phyloP scores from a whole-genome alignment of 1,140 invertebrate genomes.

The Littorina saxatilis region DNA sequence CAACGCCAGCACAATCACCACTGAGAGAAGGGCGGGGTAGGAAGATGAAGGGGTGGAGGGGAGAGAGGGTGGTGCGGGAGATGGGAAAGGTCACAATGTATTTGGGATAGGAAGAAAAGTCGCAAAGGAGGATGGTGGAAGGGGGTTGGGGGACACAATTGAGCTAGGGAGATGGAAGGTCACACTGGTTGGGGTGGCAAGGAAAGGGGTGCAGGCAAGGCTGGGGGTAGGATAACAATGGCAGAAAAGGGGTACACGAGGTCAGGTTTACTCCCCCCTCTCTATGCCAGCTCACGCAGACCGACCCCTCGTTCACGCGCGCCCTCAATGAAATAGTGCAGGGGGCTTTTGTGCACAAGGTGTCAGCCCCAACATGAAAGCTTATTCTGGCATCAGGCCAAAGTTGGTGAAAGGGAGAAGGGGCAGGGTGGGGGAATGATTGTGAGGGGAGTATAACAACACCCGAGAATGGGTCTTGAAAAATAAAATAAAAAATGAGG shows the following conservation, averaged over 20 bases:
- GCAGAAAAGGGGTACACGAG: neutral
- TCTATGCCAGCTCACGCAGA: constrained; percentile 13
- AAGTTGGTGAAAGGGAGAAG: neutral
- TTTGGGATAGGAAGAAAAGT: neutral
- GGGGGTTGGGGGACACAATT: neutral
- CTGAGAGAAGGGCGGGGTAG: neutral
- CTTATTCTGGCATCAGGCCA: no score
- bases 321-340: neutral
- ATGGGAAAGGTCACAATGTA: no score
- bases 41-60: neutral
- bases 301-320: no score
- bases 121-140: neutral
- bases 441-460: no score
- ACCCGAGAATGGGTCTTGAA: no score
- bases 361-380: no score
- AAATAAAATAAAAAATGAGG: no score
- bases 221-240: no score
- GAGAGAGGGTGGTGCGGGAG: neutral
- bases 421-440: no score
- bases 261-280: neutral
- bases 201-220: neutral
- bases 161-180: no score
- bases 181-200: neutral
- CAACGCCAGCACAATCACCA: no score
- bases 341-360: no score